phyloP scores from a whole-genome alignment of 2,888 invertebrate species.

The Axea sp. region DNA sequence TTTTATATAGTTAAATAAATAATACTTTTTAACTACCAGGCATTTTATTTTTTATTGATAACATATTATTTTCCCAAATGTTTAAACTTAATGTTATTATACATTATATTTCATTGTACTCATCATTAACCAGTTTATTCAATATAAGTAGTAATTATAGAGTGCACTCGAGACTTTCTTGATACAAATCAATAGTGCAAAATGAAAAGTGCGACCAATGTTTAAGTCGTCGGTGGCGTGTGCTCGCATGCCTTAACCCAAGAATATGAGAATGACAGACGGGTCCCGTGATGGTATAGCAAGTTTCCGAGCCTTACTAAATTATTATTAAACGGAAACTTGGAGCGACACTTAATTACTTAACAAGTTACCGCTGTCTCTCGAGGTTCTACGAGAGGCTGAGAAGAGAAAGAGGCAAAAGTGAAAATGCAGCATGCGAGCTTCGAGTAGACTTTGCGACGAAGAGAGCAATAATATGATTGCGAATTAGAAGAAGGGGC shows the following conservation, averaged over 20 bases:
- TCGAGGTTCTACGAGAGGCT: slow-evolving; percentile 62
- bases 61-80: no score
- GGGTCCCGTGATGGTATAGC: slow-evolving; percentile 65
- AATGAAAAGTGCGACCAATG: slow-evolving; percentile 29
- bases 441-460: slow-evolving; percentile 44
- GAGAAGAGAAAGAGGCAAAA: slow-evolving; percentile 60
- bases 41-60: no score
- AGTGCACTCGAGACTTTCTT: no score
- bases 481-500: slow-evolving; percentile 51
- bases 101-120: no score
- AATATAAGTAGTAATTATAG: no score
- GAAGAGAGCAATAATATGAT: slow-evolving; percentile 46
- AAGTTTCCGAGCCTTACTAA: slow-evolving; percentile 71
- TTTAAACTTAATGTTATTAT: no score
- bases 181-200: slow-evolving; percentile 41
- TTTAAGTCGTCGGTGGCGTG: slow-evolving; percentile 23
- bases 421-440: slow-evolving; percentile 56
- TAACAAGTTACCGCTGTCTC: slow-evolving; percentile 73
- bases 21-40: no score
- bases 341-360: slow-evolving; percentile 75
- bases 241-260: slow-evolving; percentile 36
- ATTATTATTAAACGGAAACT: slow-evolving; percentile 75
- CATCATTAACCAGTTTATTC: no score
- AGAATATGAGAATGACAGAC: slow-evolving; percentile 62
- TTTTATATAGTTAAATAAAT: no score